phyloP scores from a whole-genome alignment of 2,888 invertebrate species.

The Tetragonisca angustula region DNA sequence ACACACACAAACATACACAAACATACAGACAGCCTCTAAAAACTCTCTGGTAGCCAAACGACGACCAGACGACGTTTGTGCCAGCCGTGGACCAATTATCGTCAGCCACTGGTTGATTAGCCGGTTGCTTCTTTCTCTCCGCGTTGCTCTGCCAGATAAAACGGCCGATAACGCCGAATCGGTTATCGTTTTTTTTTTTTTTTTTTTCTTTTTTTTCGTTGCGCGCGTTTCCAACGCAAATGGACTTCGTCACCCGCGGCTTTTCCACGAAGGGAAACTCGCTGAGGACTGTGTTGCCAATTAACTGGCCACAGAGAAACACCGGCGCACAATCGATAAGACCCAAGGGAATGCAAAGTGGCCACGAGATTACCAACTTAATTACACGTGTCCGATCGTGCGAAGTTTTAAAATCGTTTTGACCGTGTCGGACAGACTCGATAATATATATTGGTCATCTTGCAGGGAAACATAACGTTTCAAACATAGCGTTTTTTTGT shows the following conservation, averaged over 20 bases:
- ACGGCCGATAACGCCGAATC: slow-evolving; percentile 61
- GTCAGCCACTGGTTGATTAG: slow-evolving; percentile 60
- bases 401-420: background rate
- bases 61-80: slow-evolving; percentile 1
- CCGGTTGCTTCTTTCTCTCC: slow-evolving; percentile 33
- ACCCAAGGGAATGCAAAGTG: accelerated
- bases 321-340: background rate
- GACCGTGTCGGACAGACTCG: background rate
- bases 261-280: slow-evolving; percentile 38
- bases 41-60: background rate
- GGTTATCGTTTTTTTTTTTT: slow-evolving; percentile 46
- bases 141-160: slow-evolving; percentile 52
- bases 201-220: no score
- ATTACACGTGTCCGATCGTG: background rate
- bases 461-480: no score
- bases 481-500: no score
- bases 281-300: slow-evolving; percentile 16
- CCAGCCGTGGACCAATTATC: slow-evolving; percentile 61
- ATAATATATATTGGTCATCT: no score
- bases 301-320: slow-evolving; percentile 27
- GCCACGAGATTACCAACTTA: background rate
- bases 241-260: slow-evolving; percentile 20
- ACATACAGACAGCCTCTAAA: background rate
- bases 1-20: background rate
- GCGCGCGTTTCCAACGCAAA: background rate